Conservation (phyloP, 2,113 vertebrate species). For the Syrrhaptes paradoxus region DNA sequence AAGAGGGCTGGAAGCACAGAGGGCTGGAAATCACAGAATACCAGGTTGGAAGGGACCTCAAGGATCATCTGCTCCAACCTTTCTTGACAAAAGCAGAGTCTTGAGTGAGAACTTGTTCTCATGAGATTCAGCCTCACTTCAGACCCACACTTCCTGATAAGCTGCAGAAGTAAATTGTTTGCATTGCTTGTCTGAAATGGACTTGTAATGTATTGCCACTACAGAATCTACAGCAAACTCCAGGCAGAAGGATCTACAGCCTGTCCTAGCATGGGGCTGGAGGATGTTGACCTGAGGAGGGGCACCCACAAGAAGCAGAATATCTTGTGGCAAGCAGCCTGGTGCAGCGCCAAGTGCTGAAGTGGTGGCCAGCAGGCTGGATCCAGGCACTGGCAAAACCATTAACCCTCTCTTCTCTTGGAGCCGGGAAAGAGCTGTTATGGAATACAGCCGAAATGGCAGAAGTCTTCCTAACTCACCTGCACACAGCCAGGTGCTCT, state of each 20-base stretch:
- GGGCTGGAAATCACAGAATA: not conserved
- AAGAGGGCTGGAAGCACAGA: not conserved
- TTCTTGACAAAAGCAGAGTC: not conserved
- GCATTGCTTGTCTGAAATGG: not conserved
- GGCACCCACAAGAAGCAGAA: not conserved
- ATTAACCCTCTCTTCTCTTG: not conserved
- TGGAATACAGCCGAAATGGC: not conserved
- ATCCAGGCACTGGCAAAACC: not conserved
- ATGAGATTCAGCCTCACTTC: not conserved
- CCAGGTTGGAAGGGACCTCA: not conserved
- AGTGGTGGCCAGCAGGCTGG: not conserved
- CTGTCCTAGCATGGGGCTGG: not conserved
- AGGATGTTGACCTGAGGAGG: not conserved
- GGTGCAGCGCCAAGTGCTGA: not conserved
- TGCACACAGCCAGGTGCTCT: not conserved
- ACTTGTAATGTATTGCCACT: not conserved
- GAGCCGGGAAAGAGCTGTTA: not conserved
- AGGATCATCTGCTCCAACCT: not conserved
- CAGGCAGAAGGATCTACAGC: not conserved
- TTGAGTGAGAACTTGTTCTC: not conserved
- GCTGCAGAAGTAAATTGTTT: not conserved
- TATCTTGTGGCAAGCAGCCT: not conserved
- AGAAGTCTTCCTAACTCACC: not conserved
- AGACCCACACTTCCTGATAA: not conserved
- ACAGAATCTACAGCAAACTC: not conserved